Evolutionary conservation across 2,888 invertebrate genomes (phyloP), one percentile per base, ranked within the genome.

Genomic region (Dicyrtoma fusca): DNA sequence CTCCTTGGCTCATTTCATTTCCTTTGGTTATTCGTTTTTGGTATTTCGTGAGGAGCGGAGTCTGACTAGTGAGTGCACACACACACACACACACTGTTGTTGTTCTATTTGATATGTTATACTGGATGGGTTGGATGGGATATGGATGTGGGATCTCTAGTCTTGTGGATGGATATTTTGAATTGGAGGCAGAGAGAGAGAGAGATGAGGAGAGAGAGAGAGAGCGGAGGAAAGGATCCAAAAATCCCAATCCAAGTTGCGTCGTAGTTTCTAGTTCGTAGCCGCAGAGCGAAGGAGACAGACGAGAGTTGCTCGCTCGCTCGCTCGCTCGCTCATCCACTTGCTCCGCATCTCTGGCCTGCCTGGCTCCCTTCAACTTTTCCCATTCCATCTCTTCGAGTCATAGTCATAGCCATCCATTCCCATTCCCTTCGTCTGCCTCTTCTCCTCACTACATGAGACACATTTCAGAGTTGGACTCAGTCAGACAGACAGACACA

Each of bases 281-380:
- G 34, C 8, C 34, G 34, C 34, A 34, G 34, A 34, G 34, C 34
- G 8, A 5, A n/a, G n/a, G n/a, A n/a, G 55, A 59, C 11, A 59
- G 8, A 6, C 59, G n/a, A 59, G 19, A 25, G 59, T 34, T 34
- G 34, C 34, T 34, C 34, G 8, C 8, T 8, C 34, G 8, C 34
- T 34, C 8, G 34, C 34, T 34, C 34, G n/a, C n/a, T n/a, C n/a
- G n/a, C n/a, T 34, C 34, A 34, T 34, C 34, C 34, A 34, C 34
- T 34, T 34, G 34, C 34, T 34, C 34, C 34, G 3, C 34, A 34
- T 34, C 34, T 34, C 34, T n/a, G n/a, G n/a, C n/a, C n/a, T n/a
- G 42, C 53, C 53, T 66, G 66, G 66, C 8, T 34, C 34, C 3
- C 66, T 53, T 66, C 66, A 66, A 66, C 66, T 66, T 66, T 66